These are phyloP conservation scores for Dermolepida albohirtum DNA, from an alignment of 2,888 invertebrate genomes.

Conservation along the genomic window DNA sequence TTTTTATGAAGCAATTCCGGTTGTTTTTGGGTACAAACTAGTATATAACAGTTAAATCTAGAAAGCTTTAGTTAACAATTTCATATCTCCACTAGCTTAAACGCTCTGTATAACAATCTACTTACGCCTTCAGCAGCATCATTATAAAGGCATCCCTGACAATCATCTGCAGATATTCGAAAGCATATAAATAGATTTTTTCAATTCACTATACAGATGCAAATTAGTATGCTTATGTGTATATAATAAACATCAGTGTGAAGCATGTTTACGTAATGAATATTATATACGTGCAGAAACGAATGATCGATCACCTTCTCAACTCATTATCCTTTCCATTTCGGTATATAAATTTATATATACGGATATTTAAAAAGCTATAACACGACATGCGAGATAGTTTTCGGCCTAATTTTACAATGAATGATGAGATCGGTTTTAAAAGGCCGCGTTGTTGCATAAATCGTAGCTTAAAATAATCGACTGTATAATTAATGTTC, in stretches of 20 bases:
- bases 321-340: conserved; percentile 33
- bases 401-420: conserved; percentile 38
- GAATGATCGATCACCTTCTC: conserved; percentile 32
- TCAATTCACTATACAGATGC: not conserved
- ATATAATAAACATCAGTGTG: conserved; percentile 2
- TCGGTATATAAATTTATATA: conserved; percentile 32
- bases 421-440: conserved; percentile 37
- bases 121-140: no score
- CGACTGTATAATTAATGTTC: conserved; percentile 35
- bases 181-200: not conserved
- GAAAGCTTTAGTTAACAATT: no score
- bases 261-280: conserved; percentile 17
- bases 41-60: no score
- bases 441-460: conserved; percentile 34
- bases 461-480: conserved; percentile 34
- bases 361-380: conserved; percentile 21
- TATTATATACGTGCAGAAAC: conserved; percentile 28
- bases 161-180: not conserved
- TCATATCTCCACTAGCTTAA: no score
- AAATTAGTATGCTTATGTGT: not conserved
- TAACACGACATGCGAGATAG: conserved; percentile 21
- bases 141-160: no score
- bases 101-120: no score
- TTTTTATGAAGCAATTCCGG: no score
- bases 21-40: no score